Evolutionary conservation across 2,888 invertebrate genomes (phyloP), one percentile per base, ranked within the genome.

Genomic region (Acleris emargana): DNA sequence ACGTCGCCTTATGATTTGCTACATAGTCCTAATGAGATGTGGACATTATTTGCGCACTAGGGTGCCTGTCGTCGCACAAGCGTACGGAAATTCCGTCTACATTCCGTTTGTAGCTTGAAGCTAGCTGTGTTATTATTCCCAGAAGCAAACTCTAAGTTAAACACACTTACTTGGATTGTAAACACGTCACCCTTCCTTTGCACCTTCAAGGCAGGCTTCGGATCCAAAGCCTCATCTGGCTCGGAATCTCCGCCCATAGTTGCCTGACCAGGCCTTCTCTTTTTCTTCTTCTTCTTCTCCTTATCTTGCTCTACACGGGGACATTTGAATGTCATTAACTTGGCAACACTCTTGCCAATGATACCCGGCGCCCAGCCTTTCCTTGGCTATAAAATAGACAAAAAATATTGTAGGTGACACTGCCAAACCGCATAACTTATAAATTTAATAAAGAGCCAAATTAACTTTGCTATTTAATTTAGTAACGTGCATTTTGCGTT

Each of bases 131-230:
- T 54, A 22, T 17, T 7, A 38, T 50, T 51, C 3, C 6, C 17
- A 25, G 17, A 3, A 51, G 5, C 16, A 43, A 49, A n/a, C 11
- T 2, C 43, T 4, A 13, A 11, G 38, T 38, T 11, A 38, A 38
- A 38, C 9, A 13, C n/a, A 69, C 70, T 71, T 73, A 92, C 92
- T 78, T 95, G 94, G 71, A 95, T 94, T 28, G 93, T 93, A 75
- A 94, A 95, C 2, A 93, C 87, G 3, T 95, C 95, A 49, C 95
- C 94, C 77, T 94, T 94, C 75, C 95, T 95, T 72, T 94, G 93
- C 5, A 95, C 94, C 67, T 93, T 94, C 16, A 95, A 80, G 0
- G 95, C 93, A 2, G 95, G 95, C 73, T 94, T 94, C 0, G 94
- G 93, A n/a, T 88, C 86, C n/a, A 94, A 76, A 0, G 87, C 84